These are phyloP conservation scores for Rotaria magnacalcarata DNA, from an alignment of 2,888 invertebrate species.

Conservation along the genomic window DNA sequence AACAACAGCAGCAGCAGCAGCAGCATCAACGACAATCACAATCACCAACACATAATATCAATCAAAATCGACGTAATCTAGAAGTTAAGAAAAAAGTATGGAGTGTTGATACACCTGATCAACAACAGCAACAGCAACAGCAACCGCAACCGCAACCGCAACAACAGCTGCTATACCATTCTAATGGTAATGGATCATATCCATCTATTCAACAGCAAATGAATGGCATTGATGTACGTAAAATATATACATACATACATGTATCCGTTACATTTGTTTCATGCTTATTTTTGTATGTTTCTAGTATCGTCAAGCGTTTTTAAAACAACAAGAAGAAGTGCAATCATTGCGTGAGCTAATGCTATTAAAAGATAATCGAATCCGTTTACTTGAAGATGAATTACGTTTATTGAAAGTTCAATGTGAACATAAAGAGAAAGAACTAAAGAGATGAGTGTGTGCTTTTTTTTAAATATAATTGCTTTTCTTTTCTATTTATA, in stretches of 20 bases:
- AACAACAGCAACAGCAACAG: neutral
- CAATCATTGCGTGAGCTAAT: conserved; percentile 6
- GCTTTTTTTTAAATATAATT: neutral
- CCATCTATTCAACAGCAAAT: neutral
- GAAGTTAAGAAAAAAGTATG: conserved; percentile 17
- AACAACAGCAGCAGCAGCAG: neutral
- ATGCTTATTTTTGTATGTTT: neutral
- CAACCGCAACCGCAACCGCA: neutral
- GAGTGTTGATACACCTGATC: neutral
- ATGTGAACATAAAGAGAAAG: neutral
- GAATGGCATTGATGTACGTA: conserved; percentile 1
- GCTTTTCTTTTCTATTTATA: neutral
- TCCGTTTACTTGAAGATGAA: conserved; percentile 35
- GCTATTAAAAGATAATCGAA: conserved; percentile 26
- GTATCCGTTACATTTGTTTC: too few species aligned
- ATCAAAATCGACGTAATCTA: conserved; percentile 4
- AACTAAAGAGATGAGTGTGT: neutral
- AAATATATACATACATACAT: too few species aligned
- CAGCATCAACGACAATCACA: neutral
- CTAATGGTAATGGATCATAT: neutral
- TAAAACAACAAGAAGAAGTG: conserved; percentile 30
- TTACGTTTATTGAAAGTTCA: neutral
- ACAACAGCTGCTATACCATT: neutral
- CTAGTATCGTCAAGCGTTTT: conserved; percentile 26
- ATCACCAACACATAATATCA: neutral